phyloP scores from a whole-genome alignment of 2,888 invertebrate species.

The Tachina lurida region DNA sequence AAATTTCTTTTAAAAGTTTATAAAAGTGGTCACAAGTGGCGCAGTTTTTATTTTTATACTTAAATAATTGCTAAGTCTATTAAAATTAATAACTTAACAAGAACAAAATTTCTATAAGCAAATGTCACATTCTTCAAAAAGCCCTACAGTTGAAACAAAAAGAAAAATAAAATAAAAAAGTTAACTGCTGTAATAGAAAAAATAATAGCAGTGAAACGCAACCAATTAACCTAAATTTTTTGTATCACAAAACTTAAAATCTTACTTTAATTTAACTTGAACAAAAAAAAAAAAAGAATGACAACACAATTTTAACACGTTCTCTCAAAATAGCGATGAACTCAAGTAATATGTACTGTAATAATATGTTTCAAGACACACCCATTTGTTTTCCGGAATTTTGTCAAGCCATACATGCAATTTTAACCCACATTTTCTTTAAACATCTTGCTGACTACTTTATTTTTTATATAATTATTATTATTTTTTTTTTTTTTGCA shows the following conservation, averaged over 20 bases:
- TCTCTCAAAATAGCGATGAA: conserved; percentile 1
- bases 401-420: conserved; percentile 21
- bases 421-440: neutral
- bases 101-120: neutral
- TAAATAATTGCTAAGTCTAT: neutral
- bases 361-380: conserved; percentile 2
- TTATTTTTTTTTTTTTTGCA: neutral
- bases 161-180: too few species aligned
- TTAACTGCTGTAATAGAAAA: neutral
- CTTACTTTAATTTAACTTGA: neutral
- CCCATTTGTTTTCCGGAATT: conserved; percentile 28
- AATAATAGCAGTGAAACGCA: neutral
- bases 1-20: neutral
- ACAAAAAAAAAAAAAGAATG: neutral
- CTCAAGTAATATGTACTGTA: neutral
- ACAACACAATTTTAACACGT: conserved; percentile 26
- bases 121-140: neutral
- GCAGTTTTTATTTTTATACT: neutral
- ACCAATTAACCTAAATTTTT: conserved; percentile 5
- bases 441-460: conserved; percentile 16
- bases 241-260: conserved; percentile 1
- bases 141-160: neutral
- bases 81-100: neutral
- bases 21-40: neutral
- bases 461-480: neutral